These are phyloP conservation scores for Lethenteron reissneri DNA, from an alignment of 2,113 vertebrate species.

Conservation along the genomic window DNA sequence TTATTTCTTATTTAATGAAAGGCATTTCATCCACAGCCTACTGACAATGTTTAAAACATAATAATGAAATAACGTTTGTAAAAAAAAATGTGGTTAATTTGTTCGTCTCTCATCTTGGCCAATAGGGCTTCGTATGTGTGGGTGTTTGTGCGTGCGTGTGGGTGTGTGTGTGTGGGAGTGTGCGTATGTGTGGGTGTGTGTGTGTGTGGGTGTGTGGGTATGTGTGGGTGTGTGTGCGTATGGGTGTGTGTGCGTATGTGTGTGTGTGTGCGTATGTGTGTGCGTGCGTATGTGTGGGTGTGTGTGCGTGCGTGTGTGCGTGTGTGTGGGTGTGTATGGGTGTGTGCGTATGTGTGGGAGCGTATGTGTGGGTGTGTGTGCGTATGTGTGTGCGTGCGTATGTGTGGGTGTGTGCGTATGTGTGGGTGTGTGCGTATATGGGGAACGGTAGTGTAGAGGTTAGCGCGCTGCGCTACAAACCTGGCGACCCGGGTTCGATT, in stretches of 20 bases:
- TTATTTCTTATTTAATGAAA: too few species aligned
- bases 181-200: neutral
- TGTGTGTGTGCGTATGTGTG: neutral
- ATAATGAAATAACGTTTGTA: neutral
- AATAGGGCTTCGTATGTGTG: conserved; percentile 2
- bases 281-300: neutral
- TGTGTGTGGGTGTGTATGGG: neutral
- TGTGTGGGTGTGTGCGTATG: neutral
- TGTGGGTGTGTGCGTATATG: neutral
- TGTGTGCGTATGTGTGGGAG: neutral
- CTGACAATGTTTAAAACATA: too few species aligned
- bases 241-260: neutral
- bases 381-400: neutral
- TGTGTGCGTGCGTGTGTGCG: neutral
- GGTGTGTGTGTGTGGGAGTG: neutral
- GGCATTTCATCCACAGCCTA: too few species aligned
- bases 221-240: neutral
- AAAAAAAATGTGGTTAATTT: conserved; percentile 1
- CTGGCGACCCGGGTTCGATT: too few species aligned
- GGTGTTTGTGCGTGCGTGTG: neutral
- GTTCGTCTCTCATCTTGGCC: conserved; percentile 1
- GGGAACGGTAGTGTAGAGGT: too few species aligned
- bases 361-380: neutral
- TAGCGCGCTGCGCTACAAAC: too few species aligned
- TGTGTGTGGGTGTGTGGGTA: neutral